Evolutionary conservation across 2,113 vertebrate genomes (phyloP).

Genomic region (Megaceryle torquata): DNA sequence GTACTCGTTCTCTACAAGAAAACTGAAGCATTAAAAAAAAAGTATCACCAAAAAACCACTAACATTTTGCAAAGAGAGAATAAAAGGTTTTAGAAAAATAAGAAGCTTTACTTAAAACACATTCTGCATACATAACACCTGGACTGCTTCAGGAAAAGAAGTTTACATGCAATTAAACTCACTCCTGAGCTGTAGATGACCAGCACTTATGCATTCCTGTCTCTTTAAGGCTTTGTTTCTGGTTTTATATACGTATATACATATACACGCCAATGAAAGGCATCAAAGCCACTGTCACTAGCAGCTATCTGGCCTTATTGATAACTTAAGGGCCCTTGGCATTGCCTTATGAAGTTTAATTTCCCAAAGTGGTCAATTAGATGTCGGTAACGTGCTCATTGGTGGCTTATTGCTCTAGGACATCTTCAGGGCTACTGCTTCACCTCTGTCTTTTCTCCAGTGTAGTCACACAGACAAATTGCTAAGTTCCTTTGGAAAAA

Average conservation of each 20-base stretch:
- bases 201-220: neutral
- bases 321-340: conserved; percentile 46
- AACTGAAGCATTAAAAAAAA: neutral
- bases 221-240: neutral
- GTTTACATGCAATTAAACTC: neutral
- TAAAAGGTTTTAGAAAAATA: neutral
- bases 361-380: conserved; percentile 69
- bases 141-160: neutral
- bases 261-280: conserved; percentile 8
- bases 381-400: neutral
- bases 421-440: conserved; percentile 3
- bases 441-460: neutral
- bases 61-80: neutral
- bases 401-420: conserved; percentile 43
- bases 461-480: neutral
- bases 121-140: neutral
- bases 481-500: neutral
- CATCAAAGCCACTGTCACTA: conserved; percentile 47
- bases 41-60: accelerated
- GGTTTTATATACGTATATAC: neutral
- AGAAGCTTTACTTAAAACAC: neutral
- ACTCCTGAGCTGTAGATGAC: neutral
- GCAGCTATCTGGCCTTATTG: conserved; percentile 48
- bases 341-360: conserved; percentile 60
- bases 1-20: neutral